Evolutionary conservation across 2,113 vertebrate species (phyloP).

Genomic region (Archilochus colubris): DNA sequence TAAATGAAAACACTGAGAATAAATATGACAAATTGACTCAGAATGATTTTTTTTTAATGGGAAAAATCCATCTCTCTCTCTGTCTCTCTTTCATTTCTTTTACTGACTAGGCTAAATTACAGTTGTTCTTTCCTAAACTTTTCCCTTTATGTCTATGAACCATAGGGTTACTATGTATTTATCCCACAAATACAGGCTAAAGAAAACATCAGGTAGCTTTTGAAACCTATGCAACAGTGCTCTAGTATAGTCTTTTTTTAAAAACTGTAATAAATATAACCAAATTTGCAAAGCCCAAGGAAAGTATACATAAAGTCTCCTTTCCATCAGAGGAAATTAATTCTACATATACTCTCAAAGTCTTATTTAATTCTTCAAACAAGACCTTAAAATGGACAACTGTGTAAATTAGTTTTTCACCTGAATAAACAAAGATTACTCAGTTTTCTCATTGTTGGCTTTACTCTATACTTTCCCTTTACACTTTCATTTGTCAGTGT

Average conservation of each 20-base stretch:
- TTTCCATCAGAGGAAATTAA: background rate
- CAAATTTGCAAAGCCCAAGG: background rate
- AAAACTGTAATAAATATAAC: background rate
- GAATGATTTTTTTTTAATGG: background rate
- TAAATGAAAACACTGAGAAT: background rate
- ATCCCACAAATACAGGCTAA: background rate
- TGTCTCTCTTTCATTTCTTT: background rate
- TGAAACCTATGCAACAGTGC: background rate
- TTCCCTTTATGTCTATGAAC: background rate
- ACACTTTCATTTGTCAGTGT: background rate
- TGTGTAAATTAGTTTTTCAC: background rate
- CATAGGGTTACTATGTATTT: background rate
- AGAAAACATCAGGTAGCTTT: background rate
- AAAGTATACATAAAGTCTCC: background rate
- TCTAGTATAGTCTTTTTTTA: background rate
- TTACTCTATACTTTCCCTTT: background rate
- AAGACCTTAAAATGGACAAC: background rate
- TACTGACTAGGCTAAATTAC: background rate
- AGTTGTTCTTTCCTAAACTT: background rate
- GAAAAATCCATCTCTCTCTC: background rate
- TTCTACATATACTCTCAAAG: background rate
- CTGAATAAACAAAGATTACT: background rate
- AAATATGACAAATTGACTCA: background rate
- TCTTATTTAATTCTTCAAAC: background rate
- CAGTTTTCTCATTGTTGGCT: background rate